Percentiles rank a stretch among this genome's conserved stretches.
Conservation (phyloP, 2,888 invertebrate genomes). For the Catonia carolina region DNA sequence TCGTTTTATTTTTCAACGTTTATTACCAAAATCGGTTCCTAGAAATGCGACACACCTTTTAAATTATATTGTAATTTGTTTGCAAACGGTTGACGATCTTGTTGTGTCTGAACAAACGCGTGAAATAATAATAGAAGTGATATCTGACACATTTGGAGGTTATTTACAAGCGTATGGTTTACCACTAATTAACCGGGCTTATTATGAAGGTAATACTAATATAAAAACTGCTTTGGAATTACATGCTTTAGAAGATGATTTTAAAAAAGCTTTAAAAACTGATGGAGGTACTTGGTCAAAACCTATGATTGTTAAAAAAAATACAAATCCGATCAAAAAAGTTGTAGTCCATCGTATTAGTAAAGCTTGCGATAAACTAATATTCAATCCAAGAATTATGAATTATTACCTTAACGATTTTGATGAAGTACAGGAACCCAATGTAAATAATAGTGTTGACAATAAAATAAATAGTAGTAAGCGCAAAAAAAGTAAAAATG, state of each 20-base stretch:
- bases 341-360: constrained; percentile 17
- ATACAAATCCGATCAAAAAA: constrained; percentile 35
- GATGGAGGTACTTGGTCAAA: constrained; percentile 53
- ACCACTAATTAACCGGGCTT: constrained; percentile 54
- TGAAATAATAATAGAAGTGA: constrained; percentile 22
- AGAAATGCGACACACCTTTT: constrained; percentile 22
- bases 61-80: constrained; percentile 26
- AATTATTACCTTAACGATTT: too few relatives aligned
- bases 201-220: constrained; percentile 55
- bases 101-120: constrained; percentile 22
- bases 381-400: constrained; percentile 12
- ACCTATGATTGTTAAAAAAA: constrained; percentile 33
- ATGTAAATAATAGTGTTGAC: too few relatives aligned
- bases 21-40: constrained; percentile 28
- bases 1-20: constrained; percentile 26
- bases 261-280: constrained; percentile 52
- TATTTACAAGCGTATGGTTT: constrained; percentile 52
- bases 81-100: constrained; percentile 23
- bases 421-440: too few relatives aligned
- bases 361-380: constrained; percentile 12
- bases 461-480: too few relatives aligned
- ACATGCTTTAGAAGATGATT: constrained; percentile 50
- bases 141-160: constrained; percentile 39
- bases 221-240: constrained; percentile 50
- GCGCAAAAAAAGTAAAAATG: neutral